Base-by-base conservation (phyloP, 2,113 vertebrate species). In the Gobius niger region DNA sequence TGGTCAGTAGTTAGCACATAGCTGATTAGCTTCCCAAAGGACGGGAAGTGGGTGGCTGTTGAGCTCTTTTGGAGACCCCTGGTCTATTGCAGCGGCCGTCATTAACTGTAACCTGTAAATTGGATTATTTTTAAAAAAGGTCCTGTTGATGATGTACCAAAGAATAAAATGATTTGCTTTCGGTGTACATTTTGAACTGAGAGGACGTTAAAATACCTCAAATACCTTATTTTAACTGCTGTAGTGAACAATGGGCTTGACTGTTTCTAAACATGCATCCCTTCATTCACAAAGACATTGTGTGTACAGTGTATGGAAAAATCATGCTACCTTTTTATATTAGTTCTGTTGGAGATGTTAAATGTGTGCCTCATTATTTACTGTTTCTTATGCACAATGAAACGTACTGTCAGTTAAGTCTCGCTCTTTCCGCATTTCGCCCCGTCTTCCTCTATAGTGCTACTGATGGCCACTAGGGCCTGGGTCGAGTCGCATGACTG, bases 401-500 rank as follows among this genome's bases (percentile, higher is more conserved):
- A 88, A 0, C 89, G 90, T 0, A 91, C 92, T 11, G 94, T 90
- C 50, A 87, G 91, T 71, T 88, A 93, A 61, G 80, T 90, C 65
- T 94, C 91, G 24, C 47, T 49, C 84, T 82, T 66, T 85, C 71
- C 7, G 90, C 88, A 73, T 89, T 78, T 47, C 87, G 89, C n/a
- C 44, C 82, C 53, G 85, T 79, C 91, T 70, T 81, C 90, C 87
- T 75, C 91, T 87, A 79, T 93, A 76, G 67, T 86, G 67, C 42
- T 88, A 87, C 14, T 91, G 34, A 94, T 91, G 5, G 90, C 90
- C 44, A 98, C 96, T 83, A 98, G 63, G 11, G 94, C 95, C 86
- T 97, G 96, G 0, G 95, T 98, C 0, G 96, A 98, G 86, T 98
- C 95, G 80, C 95, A 98, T 0, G 96, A 98, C 77, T 94, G 94